Base-by-base conservation (phyloP, 2,113 vertebrate species). In the Lucifuga dentata region DNA sequence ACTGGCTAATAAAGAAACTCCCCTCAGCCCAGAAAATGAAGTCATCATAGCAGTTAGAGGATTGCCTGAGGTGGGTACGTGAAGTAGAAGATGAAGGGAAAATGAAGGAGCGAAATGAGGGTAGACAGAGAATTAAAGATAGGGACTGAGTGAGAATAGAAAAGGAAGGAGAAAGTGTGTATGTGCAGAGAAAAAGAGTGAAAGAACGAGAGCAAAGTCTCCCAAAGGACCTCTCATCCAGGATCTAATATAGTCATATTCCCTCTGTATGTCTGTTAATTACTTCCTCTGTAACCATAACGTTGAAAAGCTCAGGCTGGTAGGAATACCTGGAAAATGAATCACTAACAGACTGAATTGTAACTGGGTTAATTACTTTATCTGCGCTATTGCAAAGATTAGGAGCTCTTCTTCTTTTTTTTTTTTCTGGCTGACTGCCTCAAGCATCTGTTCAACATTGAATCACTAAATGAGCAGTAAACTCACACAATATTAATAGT, bases 241-340 rank as follows among this genome's bases (percentile, higher is more conserved):
- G 68, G 67, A 83, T 90, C 84, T 90, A 87, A 90, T 88, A 84
- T 86, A 84, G 87, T 69, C 72, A 26, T 87, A 76, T 81, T 89
- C 86, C 86, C 78, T 78, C 78, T 85, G 84, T 79, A 86, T 75
- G 56, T 85, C 78, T 85, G 84, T 89, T 90, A 90, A 90, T 90
- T 90, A 89, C 84, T 68, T 90, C 67, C 85, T 83, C 55, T 60
- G 84, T 75, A 80, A 44, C 71, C 74, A 29, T 81, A 68, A 24
- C 23, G 35, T 36, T 19, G 52, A 53, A 61, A 32, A 59, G n/a
- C 46, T 36, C 13, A 0, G 57, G 55, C 51, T 72, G 52, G 72
- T 51, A 56, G 65, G 63, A 59, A 76, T 67, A 84, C 84, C 76
- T 73, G 78, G 48, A 80, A 76, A 81, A 76, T 76, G 73, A 83